Evolutionary conservation across 2,797 vertebrate genomes (phyloP).

Genomic region (Anguilla marmorata): DNA sequence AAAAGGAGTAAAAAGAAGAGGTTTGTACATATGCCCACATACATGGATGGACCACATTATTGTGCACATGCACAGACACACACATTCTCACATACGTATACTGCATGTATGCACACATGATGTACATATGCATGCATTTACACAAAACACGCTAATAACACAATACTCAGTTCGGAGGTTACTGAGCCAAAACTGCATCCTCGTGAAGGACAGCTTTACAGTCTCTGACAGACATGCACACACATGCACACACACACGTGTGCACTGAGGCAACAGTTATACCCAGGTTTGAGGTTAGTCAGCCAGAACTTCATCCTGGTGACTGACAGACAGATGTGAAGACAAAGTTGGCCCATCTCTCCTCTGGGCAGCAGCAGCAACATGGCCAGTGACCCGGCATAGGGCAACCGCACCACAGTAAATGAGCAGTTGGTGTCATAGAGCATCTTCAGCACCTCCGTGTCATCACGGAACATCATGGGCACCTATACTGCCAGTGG

Average conservation of each 20-base stretch:
- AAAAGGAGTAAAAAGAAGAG: conserved; percentile 38
- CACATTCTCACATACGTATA: neutral
- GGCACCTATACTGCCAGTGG: conserved; percentile 36
- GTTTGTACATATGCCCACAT: neutral
- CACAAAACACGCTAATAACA: too few relatives aligned
- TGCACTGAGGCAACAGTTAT: neutral
- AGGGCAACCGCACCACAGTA: conserved; percentile 25
- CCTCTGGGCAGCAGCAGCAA: conserved; percentile 30
- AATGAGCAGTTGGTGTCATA: conserved; percentile 34
- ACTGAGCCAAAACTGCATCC: too few relatives aligned
- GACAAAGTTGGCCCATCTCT: neutral
- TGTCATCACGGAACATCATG: conserved; percentile 41
- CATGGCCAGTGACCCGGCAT: conserved; percentile 10
- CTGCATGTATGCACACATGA: too few relatives aligned
- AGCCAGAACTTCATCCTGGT: conserved; percentile 34
- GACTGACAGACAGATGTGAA: conserved; percentile 25
- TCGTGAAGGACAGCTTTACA: too few relatives aligned
- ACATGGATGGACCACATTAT: neutral
- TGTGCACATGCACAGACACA: too few relatives aligned
- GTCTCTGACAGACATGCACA: neutral
- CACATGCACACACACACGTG: neutral
- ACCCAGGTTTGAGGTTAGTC: conserved; percentile 34
- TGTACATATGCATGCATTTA: too few relatives aligned
- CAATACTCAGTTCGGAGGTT: too few relatives aligned
- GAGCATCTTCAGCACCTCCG: conserved; percentile 27